phyloP scores from a whole-genome alignment of 53 echinoderm and acorn worm genomes.

The Holothuria leucospilota region DNA sequence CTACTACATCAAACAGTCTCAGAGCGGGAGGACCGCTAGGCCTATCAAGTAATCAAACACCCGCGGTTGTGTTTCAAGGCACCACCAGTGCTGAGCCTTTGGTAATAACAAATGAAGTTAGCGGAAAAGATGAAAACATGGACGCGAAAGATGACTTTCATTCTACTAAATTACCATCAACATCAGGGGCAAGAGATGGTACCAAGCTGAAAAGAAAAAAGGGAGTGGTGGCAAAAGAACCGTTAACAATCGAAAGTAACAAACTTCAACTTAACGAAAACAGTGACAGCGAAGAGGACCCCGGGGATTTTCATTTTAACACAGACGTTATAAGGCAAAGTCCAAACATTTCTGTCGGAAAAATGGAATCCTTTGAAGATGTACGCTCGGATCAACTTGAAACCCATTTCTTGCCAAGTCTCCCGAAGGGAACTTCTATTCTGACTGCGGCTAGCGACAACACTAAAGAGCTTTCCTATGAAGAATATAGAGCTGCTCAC shows the following conservation, averaged over 20 bases:
- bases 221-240: background rate
- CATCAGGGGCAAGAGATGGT: background rate
- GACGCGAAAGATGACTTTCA: background rate
- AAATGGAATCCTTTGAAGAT: background rate
- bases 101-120: no score
- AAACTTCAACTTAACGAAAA: background rate
- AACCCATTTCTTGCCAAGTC: conserved; percentile 16
- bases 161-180: no score
- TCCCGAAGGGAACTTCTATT: conserved; percentile 18
- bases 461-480: background rate
- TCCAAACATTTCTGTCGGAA: background rate
- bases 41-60: no score
- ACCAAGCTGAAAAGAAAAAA: background rate
- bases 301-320: conserved; percentile 39
- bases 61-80: no score
- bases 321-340: background rate
- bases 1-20: no score
- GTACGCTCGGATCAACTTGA: background rate
- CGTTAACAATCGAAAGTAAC: background rate
- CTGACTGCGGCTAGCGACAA: conserved; percentile 4
- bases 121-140: no score
- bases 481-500: conserved; percentile 39
- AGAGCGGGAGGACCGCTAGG: no score
- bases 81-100: no score
- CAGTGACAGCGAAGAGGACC: conserved; percentile 6